Evolutionary conservation across 2,888 invertebrate species (phyloP), one percentile per base, ranked within the genome.

Genomic region (Athalia cordata): DNA sequence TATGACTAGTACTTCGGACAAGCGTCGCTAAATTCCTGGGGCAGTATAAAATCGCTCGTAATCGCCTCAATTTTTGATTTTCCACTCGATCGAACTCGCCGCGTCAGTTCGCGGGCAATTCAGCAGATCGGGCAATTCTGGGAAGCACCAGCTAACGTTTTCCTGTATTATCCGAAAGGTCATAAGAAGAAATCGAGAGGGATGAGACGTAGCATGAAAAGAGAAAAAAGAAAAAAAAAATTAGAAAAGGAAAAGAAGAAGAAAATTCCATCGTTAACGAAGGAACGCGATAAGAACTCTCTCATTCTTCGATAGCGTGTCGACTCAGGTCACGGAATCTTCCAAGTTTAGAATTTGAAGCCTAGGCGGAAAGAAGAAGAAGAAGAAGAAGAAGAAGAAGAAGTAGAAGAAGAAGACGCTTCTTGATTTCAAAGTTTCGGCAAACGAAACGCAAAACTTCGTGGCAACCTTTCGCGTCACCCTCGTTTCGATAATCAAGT

Each of bases 401-500:
- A 29, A 29, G 29, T 29, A 29, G 29, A 29, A 29, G 29, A 29
- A 2, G 29, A 29, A 29, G 29, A 29, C 29, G 29, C 43, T 72
- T 45, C 13, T 72, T 72, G 57, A 72, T 72, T 57, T 29, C 9
- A 72, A 72, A 72, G 72, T 72, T 72, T 72, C 9, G n/a, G n/a
- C 68, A 68, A 52, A 52, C 66, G 66, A 66, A n/a, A 66, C 66
- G 66, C 49, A 8, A 43, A 68, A 68, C 29, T 68, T 68, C 29
- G 29, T 50, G 50, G 52, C 52, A 29, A 68, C 68, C 52, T 55
- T 77, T 77, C 52, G 64, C 80, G 77, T 76, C 80, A 80, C 77
- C 80, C 82, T 82, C 83, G 81, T 84, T 82, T 82, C 81, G 84
- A 87, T 87, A 87, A 87, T 87, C 86, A 87, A 87, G 85, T 87